phyloP scores from a whole-genome alignment of 2,888 invertebrate species.

The Desoria tigrina region DNA sequence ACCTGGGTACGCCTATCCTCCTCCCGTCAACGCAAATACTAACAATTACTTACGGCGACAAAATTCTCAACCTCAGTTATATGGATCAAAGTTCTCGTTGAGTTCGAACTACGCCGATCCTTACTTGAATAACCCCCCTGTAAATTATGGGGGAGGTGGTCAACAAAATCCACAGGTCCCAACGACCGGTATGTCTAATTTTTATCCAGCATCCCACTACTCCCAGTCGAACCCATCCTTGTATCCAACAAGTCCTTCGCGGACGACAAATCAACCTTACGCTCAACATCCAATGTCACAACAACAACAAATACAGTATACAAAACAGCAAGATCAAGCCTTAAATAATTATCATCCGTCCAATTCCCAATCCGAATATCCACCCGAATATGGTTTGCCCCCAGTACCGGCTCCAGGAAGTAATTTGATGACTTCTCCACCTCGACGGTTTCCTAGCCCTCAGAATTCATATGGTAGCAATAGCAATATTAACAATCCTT shows the following conservation, averaged over 20 bases:
- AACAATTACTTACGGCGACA: conserved; percentile 35
- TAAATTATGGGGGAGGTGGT: background rate
- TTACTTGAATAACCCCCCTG: conserved; percentile 21
- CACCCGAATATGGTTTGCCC: conserved; percentile 49
- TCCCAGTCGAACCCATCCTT: background rate
- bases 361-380: conserved; percentile 28
- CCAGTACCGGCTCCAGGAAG: conserved; percentile 30
- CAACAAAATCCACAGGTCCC: background rate
- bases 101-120: conserved; percentile 47
- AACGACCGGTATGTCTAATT: background rate
- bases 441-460: conserved; percentile 34
- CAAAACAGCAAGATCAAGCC: conserved; percentile 17
- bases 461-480: conserved; percentile 33
- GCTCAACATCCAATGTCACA: conserved; percentile 32
- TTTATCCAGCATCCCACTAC: conserved; percentile 13
- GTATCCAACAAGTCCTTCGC: conserved; percentile 26
- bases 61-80: conserved; percentile 45
- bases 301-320: conserved; percentile 28
- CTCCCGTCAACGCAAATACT: conserved; percentile 17
- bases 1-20: background rate
- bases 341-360: conserved; percentile 29
- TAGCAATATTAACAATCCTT: conserved; percentile 43
- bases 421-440: conserved; percentile 13
- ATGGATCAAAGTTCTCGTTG: conserved; percentile 50
- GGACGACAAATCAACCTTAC: conserved; percentile 32